These are phyloP conservation scores for Crotophaga sulcirostris DNA, from an alignment of 2,113 vertebrate species.

Conservation along the genomic window DNA sequence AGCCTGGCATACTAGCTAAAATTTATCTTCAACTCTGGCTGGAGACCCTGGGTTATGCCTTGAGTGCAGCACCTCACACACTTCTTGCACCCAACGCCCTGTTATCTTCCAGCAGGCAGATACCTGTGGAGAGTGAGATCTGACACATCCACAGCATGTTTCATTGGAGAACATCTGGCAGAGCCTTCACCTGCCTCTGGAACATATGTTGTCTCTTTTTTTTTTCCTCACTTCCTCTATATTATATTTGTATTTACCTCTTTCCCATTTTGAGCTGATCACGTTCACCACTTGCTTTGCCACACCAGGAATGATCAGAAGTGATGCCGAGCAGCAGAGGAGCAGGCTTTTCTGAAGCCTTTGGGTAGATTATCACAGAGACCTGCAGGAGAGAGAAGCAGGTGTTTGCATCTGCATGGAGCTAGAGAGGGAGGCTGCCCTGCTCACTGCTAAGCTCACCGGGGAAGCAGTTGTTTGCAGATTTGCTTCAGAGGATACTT, in stretches of 20 bases:
- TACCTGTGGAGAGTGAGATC: fast-evolving
- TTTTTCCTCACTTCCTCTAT: not conserved
- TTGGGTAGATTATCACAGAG: not conserved
- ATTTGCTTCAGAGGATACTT: not conserved
- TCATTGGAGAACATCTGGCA: not conserved
- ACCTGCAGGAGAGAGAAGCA: not conserved
- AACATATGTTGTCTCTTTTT: not conserved
- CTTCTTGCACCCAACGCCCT: fast-evolving
- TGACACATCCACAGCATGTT: not conserved
- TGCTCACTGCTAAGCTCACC: fast-evolving
- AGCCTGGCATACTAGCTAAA: not conserved
- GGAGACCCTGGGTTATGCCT: not conserved
- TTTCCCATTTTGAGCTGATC: not conserved
- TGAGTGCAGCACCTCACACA: fast-evolving
- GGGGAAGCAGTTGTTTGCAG: not conserved
- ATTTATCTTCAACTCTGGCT: not conserved
- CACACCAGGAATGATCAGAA: fast-evolving
- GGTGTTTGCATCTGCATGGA: not conserved
- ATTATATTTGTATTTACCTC: not conserved
- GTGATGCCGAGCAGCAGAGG: fast-evolving
- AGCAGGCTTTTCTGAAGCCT: not conserved
- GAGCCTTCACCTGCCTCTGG: not conserved
- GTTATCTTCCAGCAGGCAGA: not conserved
- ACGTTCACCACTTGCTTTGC: fast-evolving
- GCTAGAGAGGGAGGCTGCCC: not conserved